Evolutionary conservation across 2,797 vertebrate genomes (phyloP).

Genomic region (Pygocentrus nattereri): DNA sequence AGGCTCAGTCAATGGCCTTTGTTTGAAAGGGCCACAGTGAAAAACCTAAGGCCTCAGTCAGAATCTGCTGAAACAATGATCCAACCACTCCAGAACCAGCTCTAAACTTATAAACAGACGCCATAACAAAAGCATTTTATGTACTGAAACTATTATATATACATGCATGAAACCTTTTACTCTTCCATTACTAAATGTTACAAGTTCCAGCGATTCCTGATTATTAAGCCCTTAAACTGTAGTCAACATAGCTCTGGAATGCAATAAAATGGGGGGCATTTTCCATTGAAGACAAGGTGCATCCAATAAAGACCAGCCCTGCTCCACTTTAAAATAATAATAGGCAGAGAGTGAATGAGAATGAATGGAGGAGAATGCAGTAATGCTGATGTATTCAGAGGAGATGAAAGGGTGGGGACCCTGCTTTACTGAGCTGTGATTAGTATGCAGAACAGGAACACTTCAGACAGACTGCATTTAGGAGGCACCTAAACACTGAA

Average conservation of each 20-base stretch:
- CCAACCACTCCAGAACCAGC: not conserved
- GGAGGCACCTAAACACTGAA: not conserved
- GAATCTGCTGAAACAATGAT: not conserved
- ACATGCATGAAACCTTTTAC: not conserved
- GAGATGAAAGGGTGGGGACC: slow-evolving; percentile 26
- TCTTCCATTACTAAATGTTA: not conserved
- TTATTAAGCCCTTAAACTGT: not conserved
- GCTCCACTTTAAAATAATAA: not conserved
- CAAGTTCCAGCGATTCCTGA: not conserved
- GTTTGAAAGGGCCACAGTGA: not conserved
- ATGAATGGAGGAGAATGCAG: not conserved
- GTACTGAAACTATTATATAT: no score
- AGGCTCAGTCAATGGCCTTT: not conserved
- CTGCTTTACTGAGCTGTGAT: slow-evolving; percentile 36
- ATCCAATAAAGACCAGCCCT: not conserved
- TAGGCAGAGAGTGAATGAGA: not conserved
- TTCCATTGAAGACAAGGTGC: not conserved
- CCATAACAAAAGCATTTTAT: not conserved
- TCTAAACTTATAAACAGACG: not conserved
- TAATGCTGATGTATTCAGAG: slow-evolving; percentile 23
- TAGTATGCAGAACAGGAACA: slow-evolving; percentile 37
- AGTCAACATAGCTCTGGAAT: not conserved
- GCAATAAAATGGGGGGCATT: not conserved
- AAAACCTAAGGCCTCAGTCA: not conserved
- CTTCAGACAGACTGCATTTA: slow-evolving; percentile 1